Evolutionary conservation across 2,113 vertebrate species (phyloP), one percentile per base, ranked within the genome.

Genomic region (Coptodon bakossiorum): DNA sequence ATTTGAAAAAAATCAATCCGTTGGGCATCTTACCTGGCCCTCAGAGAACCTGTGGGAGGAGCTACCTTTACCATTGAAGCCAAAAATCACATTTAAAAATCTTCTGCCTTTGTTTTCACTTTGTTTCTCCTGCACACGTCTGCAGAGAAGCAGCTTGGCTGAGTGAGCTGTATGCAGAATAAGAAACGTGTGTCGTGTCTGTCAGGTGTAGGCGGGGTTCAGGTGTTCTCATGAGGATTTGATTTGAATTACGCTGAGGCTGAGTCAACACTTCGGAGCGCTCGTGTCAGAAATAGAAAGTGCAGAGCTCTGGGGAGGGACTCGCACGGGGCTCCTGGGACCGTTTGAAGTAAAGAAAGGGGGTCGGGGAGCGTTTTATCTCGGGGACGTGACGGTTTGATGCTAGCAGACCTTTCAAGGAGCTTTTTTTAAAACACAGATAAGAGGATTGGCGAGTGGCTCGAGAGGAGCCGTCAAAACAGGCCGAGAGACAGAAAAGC

Each of bases 371-470:
- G 86, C 78, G 85, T 88, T 92, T 91, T 93, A 94, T 95, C 93
- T 90, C 13, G 40, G 71, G 59, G 48, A 79, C 84, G 73, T 27
- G 14, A n/a, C 17, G 45, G 88, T 89, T 93, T 91, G 73, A 93
- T 88, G 89, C 81, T 80, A 5, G 82, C 68, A 86, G 90, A 89
- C 59, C 89, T 90, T 92, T 93, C 84, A 81, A 89, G 84, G 83
- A 82, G 52, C 87, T 94, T 90, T 95, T 94, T 94, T 92, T 90
- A 85, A 93, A 94, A 93, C 92, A 78, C 50, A 89, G 93, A 95
- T 94, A 94, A 91, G 86, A 87, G 45, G 63, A 66, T 5, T 84
- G 90, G 52, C 50, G 80, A 85, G 89, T 90, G 88, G 86, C 66
- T 80, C n/a, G 17, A 89, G 89, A 79, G 40, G 36, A 86, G 87